A percentile compares a stretch with the other conserved stretches of the same genome.
These are phyloP conservation scores for Sthenelais limicola DNA, from an alignment of 2,888 invertebrate genomes.

Conservation along the genomic window DNA sequence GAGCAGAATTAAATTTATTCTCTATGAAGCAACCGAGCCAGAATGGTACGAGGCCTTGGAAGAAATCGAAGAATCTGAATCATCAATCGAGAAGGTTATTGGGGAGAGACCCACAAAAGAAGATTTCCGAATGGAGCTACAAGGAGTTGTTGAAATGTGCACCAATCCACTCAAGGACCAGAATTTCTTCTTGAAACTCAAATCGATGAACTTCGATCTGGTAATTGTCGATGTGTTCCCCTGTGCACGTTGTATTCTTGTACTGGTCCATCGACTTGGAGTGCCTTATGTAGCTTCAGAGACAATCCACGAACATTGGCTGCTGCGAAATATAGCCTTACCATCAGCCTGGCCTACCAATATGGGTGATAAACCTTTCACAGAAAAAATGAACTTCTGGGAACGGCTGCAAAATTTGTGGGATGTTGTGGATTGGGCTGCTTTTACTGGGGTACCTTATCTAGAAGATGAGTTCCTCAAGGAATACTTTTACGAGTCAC, in stretches of 20 bases:
- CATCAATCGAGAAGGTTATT: not conserved
- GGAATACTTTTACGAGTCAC: not conserved
- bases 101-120: not conserved
- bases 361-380: not conserved
- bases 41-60: not conserved
- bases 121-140: not conserved
- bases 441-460: not conserved
- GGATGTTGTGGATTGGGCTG: conserved; percentile 5
- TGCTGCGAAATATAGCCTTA: not conserved
- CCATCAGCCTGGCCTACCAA: conserved; percentile 14
- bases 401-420: conserved; percentile 15
- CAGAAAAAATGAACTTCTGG: conserved; percentile 34
- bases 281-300: conserved; percentile 11
- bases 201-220: conserved; percentile 1
- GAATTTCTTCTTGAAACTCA: not conserved
- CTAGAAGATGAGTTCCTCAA: not conserved
- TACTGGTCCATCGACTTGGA: conserved; percentile 14
- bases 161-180: conserved; percentile 9
- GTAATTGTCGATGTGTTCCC: conserved; percentile 31
- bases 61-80: not conserved
- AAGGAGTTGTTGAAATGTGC: not conserved
- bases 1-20: not conserved
- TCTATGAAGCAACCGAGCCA: not conserved
- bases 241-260: not conserved
- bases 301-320: conserved; percentile 17